Percentiles rank a stretch among this genome's conserved stretches.
Evolutionary conservation across 2,797 vertebrate genomes (phyloP).

Genomic region (Psittacula echo): DNA sequence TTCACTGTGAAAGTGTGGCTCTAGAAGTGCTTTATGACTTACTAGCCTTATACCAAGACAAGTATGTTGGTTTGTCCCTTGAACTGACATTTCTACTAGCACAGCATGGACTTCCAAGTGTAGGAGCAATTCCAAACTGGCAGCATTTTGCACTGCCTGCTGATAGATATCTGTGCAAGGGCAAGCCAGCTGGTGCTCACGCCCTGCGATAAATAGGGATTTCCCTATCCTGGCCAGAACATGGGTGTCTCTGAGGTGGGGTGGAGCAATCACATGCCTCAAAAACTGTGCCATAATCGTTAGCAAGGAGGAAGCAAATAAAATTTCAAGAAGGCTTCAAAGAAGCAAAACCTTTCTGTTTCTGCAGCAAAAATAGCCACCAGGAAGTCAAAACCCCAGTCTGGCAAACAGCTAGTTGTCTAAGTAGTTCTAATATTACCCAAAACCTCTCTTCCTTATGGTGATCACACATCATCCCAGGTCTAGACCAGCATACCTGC

Average conservation of each 20-base stretch:
- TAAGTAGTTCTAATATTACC: background rate
- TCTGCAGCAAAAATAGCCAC: background rate
- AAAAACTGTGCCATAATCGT: background rate
- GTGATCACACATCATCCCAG: background rate
- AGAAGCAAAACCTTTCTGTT: background rate
- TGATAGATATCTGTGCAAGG: background rate
- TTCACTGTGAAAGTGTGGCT: background rate
- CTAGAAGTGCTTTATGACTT: background rate
- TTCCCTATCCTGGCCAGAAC: background rate
- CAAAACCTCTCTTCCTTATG: background rate
- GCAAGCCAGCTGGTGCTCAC: slow-evolving; percentile 1
- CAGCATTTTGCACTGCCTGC: background rate
- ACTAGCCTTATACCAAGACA: background rate
- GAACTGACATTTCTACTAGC: background rate
- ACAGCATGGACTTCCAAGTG: background rate
- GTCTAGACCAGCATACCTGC: background rate
- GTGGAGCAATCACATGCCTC: background rate
- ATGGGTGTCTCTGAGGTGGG: slow-evolving; percentile 13
- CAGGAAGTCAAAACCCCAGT: background rate
- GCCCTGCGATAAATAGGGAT: slow-evolving; percentile 1
- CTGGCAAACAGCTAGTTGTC: background rate
- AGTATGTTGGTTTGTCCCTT: background rate
- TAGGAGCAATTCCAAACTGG: background rate
- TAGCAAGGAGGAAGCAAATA: slow-evolving; percentile 25
- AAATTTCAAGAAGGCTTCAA: background rate